Conservation (phyloP, 2,113 vertebrate genomes). For the Grammomys dolichurus region DNA sequence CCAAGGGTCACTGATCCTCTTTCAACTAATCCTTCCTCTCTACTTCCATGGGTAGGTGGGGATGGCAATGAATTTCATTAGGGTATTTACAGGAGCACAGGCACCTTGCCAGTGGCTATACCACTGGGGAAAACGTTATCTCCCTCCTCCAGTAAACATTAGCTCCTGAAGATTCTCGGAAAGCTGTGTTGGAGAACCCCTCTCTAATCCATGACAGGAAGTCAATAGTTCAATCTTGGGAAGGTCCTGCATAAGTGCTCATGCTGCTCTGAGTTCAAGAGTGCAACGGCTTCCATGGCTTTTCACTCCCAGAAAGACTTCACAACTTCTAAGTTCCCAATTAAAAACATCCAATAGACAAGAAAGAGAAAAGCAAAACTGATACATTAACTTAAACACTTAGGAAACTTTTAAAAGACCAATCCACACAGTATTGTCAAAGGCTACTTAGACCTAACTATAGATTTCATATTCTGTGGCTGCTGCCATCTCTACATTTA, state of each 20-base stretch:
- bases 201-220: neutral
- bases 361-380: conserved; percentile 43
- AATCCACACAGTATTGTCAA: conserved; percentile 11
- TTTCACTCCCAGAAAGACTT: conserved; percentile 39
- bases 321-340: neutral
- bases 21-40: neutral
- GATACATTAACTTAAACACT: conserved; percentile 42
- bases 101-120: neutral
- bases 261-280: neutral
- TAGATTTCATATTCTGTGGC: neutral
- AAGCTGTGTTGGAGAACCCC: neutral
- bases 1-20: neutral
- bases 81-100: neutral
- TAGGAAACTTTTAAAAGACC: conserved; percentile 16
- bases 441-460: neutral
- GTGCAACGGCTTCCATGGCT: neutral
- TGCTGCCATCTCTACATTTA: neutral
- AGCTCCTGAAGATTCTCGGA: neutral
- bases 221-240: neutral
- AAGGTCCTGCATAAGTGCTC: neutral
- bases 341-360: conserved; percentile 32
- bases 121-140: neutral
- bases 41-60: neutral
- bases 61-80: neutral
- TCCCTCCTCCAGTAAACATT: neutral